These are phyloP conservation scores for Ataeniobius toweri DNA, from an alignment of 2,797 vertebrate species.

Conservation along the genomic window DNA sequence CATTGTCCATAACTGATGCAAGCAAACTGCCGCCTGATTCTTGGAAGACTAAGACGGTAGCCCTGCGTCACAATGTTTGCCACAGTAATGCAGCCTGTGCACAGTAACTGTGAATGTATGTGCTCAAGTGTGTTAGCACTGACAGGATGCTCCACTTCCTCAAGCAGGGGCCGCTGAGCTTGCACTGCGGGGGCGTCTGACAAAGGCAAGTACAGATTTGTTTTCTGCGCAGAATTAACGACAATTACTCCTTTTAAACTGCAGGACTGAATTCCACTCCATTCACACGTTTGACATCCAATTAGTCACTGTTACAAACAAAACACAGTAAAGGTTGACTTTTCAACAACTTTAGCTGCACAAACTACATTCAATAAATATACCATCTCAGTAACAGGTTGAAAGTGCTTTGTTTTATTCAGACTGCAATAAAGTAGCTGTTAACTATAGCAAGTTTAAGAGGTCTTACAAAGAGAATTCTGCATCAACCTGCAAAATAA, in stretches of 20 bases:
- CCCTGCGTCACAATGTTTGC: slow-evolving; percentile 20
- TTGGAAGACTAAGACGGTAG: slow-evolving; percentile 29
- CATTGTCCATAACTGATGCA: neutral
- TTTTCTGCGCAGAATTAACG: neutral
- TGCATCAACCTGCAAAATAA: neutral
- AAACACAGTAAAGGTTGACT: neutral
- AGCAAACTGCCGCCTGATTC: slow-evolving; percentile 36
- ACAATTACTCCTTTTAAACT: neutral
- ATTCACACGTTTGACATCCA: neutral
- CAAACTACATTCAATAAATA: no score
- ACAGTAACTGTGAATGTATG: neutral
- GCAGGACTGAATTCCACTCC: neutral
- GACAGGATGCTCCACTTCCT: slow-evolving; percentile 52
- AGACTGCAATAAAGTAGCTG: neutral
- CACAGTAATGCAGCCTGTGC: slow-evolving; percentile 7
- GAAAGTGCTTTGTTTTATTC: neutral
- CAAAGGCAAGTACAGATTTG: slow-evolving; percentile 15
- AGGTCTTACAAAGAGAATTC: neutral
- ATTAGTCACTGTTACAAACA: neutral
- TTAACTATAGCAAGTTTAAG: neutral
- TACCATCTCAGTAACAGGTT: neutral
- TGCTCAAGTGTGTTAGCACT: slow-evolving; percentile 8
- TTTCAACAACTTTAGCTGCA: no score
- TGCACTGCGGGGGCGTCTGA: slow-evolving; percentile 1
- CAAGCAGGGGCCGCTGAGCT: neutral